A percentile compares a stretch with the other conserved stretches of the same genome.
These are phyloP conservation scores for Pristionchus entomophagus DNA, from an alignment of 2,888 invertebrate genomes.

Conservation along the genomic window DNA sequence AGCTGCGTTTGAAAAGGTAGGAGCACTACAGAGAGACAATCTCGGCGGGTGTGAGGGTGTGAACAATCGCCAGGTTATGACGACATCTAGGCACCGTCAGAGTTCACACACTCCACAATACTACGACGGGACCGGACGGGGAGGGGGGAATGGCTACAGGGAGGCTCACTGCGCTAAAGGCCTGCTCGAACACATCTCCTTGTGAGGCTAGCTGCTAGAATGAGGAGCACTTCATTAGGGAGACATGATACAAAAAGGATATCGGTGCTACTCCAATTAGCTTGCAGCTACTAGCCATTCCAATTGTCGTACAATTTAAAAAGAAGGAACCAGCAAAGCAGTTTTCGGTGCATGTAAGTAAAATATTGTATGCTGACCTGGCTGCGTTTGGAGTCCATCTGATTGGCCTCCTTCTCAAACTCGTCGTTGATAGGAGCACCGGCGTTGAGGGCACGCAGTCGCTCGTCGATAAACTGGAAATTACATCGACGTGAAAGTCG, in stretches of 20 bases:
- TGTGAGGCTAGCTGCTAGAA: slow-evolving; percentile 14
- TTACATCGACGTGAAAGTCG: too few species aligned
- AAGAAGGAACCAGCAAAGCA: neutral
- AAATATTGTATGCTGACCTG: neutral
- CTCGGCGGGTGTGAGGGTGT: too few species aligned
- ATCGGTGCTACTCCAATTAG: too few species aligned
- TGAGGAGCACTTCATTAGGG: neutral
- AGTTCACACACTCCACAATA: neutral
- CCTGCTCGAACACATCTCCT: neutral
- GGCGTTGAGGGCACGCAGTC: slow-evolving; percentile 91
- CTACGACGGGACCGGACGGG: neutral
- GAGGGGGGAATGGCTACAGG: neutral
- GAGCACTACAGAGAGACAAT: neutral
- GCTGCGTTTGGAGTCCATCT: neutral
- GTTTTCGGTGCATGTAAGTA: neutral
- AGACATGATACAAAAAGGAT: too few species aligned
- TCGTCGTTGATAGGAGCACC: slow-evolving; percentile 94
- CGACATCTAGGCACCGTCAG: too few species aligned
- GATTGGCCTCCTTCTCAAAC: slow-evolving; percentile 87
- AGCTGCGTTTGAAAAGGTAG: neutral
- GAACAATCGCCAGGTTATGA: too few species aligned
- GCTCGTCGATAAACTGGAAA: slow-evolving; percentile 92
- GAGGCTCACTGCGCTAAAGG: neutral
- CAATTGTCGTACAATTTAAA: too few species aligned
- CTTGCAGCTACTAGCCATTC: too few species aligned